A percentile compares a stretch with the other conserved stretches of the same genome.
Conservation (phyloP, 2,113 vertebrate species). For the Xiphophorus couchianus region DNA sequence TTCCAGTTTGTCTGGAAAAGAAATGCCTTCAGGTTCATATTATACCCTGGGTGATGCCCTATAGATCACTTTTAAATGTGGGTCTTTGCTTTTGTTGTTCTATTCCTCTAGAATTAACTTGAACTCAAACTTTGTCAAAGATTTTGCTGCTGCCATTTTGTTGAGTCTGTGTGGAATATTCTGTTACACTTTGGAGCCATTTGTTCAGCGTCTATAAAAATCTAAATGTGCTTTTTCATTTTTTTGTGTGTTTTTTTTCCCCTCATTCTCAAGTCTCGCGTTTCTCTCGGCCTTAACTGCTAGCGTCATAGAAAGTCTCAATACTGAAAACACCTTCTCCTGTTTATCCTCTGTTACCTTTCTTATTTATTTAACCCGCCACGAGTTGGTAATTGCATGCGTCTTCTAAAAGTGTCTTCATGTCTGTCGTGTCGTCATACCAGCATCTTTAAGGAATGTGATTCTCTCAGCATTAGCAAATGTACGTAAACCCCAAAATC, state of each 20-base stretch:
- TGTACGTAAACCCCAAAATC: slow-evolving; percentile 26
- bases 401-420: slow-evolving; percentile 5
- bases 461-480: not conserved
- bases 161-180: not conserved
- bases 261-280: not conserved
- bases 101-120: not conserved
- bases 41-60: slow-evolving; percentile 4
- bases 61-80: not conserved
- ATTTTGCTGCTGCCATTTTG: not conserved
- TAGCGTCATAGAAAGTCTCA: not conserved
- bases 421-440: not conserved
- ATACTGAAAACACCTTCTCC: not conserved
- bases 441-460: slow-evolving; percentile 4
- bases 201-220: not conserved
- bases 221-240: not conserved
- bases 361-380: not conserved
- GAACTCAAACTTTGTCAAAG: not conserved
- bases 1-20: not conserved
- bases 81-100: not conserved
- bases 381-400: not conserved
- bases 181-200: not conserved
- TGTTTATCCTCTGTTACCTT: not conserved
- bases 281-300: not conserved
- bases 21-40: not conserved
- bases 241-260: not conserved